These are phyloP conservation scores for Ascaphus truei DNA, from an alignment of 2,113 vertebrate genomes.

Conservation along the genomic window DNA sequence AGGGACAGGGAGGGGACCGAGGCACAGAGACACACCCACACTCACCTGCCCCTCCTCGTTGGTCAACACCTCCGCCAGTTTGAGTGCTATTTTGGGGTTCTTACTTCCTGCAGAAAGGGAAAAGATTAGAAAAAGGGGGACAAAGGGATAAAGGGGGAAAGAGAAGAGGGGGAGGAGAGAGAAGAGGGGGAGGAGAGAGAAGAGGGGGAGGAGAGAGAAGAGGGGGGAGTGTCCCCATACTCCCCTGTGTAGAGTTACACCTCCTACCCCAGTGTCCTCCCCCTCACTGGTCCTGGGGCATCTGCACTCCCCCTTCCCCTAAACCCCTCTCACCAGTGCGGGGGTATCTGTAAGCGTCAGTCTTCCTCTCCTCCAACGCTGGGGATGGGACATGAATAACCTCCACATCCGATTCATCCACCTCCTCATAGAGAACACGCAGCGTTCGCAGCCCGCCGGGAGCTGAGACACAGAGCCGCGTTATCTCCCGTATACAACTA, in stretches of 20 bases:
- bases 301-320: no score
- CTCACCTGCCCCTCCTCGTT: slow-evolving; percentile 84
- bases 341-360: slow-evolving; percentile 91
- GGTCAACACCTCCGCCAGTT: slow-evolving; percentile 83
- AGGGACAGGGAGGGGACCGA: no score
- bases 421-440: slow-evolving; percentile 88
- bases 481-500: no score
- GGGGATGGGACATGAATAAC: slow-evolving; percentile 93
- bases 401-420: slow-evolving; percentile 93
- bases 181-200: no score
- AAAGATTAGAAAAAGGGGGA: not conserved
- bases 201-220: accelerated
- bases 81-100: slow-evolving; percentile 89
- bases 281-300: no score
- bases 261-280: no score
- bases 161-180: no score
- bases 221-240: accelerated
- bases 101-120: slow-evolving; percentile 77
- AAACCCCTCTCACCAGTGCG: slow-evolving; percentile 75
- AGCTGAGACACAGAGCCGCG: slow-evolving; percentile 51
- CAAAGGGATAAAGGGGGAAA: no score
- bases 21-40: no score
- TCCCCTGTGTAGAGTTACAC: no score
- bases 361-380: slow-evolving; percentile 89
- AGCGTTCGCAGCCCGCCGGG: slow-evolving; percentile 74